These are phyloP conservation scores for Caenorhabditis sp. DNA, from an alignment of 2,888 invertebrate species.

Conservation along the genomic window DNA sequence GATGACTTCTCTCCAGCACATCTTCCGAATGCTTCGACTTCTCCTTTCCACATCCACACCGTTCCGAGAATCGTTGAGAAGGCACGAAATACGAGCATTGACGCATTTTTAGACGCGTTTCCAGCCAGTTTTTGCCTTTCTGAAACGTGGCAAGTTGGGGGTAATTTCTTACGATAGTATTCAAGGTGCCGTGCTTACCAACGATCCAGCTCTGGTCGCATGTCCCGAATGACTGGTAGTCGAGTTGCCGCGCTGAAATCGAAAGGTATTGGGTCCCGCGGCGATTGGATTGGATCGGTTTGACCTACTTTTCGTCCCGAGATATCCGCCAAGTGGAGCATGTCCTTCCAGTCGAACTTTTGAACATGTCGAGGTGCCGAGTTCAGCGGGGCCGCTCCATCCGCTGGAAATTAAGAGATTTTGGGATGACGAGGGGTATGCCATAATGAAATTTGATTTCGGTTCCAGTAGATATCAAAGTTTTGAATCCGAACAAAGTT, in stretches of 20 bases:
- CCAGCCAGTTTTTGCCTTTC: slow-evolving; percentile 88
- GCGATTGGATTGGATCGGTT: too few species aligned
- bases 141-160: too few species aligned
- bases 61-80: slow-evolving; percentile 71
- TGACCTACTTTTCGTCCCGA: slow-evolving; percentile 64
- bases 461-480: too few species aligned
- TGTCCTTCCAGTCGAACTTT: slow-evolving; percentile 74
- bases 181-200: too few species aligned
- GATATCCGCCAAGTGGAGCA: slow-evolving; percentile 68
- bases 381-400: slow-evolving; percentile 41
- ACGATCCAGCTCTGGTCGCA: slow-evolving; percentile 49
- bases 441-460: too few species aligned
- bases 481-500: too few species aligned
- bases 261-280: too few species aligned
- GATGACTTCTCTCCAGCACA: slow-evolving; percentile 36
- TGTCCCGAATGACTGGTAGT: slow-evolving; percentile 63
- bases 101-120: slow-evolving; percentile 93
- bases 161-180: too few species aligned
- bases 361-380: slow-evolving; percentile 72
- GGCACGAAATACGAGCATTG: slow-evolving; percentile 92
- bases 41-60: slow-evolving; percentile 71
- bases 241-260: slow-evolving; percentile 53
- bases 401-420: slow-evolving; percentile 49
- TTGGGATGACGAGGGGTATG: too few species aligned
- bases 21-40: slow-evolving; percentile 64